Conservation (phyloP, 1,140 invertebrate genomes). For the Adoxophyes honmai region DNA sequence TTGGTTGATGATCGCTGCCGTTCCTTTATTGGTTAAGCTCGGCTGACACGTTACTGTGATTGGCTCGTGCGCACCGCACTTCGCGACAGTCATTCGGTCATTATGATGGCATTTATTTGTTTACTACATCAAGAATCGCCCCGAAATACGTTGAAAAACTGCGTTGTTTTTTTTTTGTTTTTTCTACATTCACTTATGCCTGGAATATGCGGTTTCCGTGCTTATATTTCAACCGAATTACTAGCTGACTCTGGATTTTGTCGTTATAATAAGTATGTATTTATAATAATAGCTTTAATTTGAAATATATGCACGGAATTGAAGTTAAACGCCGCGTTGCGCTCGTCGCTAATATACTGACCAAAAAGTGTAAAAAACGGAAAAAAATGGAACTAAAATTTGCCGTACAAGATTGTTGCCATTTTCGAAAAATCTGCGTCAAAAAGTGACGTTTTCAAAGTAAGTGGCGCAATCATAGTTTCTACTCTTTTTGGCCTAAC, state of each 20-base stretch:
- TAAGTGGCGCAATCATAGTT: too few relatives aligned
- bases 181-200: neutral
- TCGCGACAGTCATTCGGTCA: neutral
- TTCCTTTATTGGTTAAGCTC: too few relatives aligned
- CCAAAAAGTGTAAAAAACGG: too few relatives aligned
- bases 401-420: too few relatives aligned
- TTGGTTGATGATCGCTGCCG: too few relatives aligned
- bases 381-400: too few relatives aligned
- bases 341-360: too few relatives aligned
- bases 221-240: constrained; percentile 17
- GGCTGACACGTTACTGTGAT: too few relatives aligned
- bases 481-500: too few relatives aligned
- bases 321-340: neutral
- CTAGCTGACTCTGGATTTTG: constrained; percentile 17
- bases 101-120: constrained; percentile 4
- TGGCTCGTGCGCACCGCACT: too few relatives aligned
- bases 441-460: too few relatives aligned
- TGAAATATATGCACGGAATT: neutral
- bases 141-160: constrained; percentile 6
- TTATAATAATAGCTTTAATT: constrained; percentile 2
- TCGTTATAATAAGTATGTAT: neutral
- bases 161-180: neutral
- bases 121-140: neutral
- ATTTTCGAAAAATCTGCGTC: too few relatives aligned
- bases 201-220: neutral